phyloP scores from a whole-genome alignment of 2,888 invertebrate genomes.

The Cremastinae sp. region DNA sequence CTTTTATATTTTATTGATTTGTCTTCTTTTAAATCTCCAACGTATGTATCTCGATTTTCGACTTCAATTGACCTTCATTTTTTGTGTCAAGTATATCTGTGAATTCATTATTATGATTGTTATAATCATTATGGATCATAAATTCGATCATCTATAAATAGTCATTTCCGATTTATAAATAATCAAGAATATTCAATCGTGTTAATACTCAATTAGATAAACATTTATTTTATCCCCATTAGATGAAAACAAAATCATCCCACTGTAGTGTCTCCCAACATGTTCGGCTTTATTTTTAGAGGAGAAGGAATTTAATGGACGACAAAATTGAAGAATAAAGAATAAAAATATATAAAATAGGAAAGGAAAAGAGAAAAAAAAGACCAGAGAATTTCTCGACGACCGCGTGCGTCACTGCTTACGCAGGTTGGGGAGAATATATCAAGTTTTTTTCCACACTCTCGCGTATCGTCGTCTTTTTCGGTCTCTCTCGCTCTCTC shows the following conservation, averaged over 20 bases:
- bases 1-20: background rate
- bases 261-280: slow-evolving; percentile 12
- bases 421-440: slow-evolving; percentile 60
- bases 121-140: too few relatives aligned
- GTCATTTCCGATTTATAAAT: too few relatives aligned
- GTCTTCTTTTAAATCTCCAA: slow-evolving; percentile 1
- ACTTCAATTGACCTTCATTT: background rate
- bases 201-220: too few relatives aligned
- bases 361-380: slow-evolving; percentile 35
- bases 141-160: too few relatives aligned
- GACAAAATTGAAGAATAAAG: slow-evolving; percentile 35
- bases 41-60: background rate
- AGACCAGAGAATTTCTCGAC: slow-evolving; percentile 50
- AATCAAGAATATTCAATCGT: background rate
- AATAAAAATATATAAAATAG: slow-evolving; percentile 41
- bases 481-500: slow-evolving; percentile 3
- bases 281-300: slow-evolving; percentile 52
- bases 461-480: slow-evolving; percentile 3
- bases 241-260: too few relatives aligned
- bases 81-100: background rate
- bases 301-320: slow-evolving; percentile 52
- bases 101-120: too few relatives aligned
- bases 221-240: too few relatives aligned
- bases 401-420: slow-evolving; percentile 65
- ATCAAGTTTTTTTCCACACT: slow-evolving; percentile 55